A percentile compares a stretch with the other conserved stretches of the same genome.
phyloP scores from a whole-genome alignment of 2,888 invertebrate genomes.

The Drosophila seclusa region DNA sequence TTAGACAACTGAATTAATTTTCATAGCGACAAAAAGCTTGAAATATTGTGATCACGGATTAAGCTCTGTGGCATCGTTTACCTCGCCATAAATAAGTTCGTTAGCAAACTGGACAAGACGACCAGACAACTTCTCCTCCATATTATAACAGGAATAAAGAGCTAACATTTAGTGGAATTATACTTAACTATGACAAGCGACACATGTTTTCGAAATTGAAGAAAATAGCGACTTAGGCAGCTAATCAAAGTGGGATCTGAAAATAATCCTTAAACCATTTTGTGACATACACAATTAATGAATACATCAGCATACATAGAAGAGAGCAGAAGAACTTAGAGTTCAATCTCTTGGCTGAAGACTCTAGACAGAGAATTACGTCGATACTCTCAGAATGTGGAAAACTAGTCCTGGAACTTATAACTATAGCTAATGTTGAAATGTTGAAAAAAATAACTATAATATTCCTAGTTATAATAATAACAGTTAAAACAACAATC shows the following conservation, averaged over 20 bases:
- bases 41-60: constrained; percentile 71
- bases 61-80: constrained; percentile 39
- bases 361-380: not conserved
- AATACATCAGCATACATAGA: not conserved
- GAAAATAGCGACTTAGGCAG: not conserved
- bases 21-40: constrained; percentile 78
- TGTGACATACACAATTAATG: not conserved
- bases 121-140: constrained; percentile 21
- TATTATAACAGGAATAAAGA: constrained; percentile 5
- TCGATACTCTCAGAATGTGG: no score
- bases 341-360: not conserved
- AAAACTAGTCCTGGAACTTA: not conserved
- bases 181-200: not conserved
- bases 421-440: not conserved
- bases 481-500: not conserved
- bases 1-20: constrained; percentile 81
- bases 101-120: constrained; percentile 52
- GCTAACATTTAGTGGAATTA: constrained; percentile 2
- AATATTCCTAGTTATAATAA: not conserved
- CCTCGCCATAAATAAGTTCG: constrained; percentile 57
- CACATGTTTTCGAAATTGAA: not conserved
- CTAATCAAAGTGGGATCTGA: not conserved
- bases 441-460: not conserved
- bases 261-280: not conserved
- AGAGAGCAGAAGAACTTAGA: not conserved